These are phyloP conservation scores for Piscicola geometra DNA, from an alignment of 2,888 invertebrate genomes.

Conservation along the genomic window DNA sequence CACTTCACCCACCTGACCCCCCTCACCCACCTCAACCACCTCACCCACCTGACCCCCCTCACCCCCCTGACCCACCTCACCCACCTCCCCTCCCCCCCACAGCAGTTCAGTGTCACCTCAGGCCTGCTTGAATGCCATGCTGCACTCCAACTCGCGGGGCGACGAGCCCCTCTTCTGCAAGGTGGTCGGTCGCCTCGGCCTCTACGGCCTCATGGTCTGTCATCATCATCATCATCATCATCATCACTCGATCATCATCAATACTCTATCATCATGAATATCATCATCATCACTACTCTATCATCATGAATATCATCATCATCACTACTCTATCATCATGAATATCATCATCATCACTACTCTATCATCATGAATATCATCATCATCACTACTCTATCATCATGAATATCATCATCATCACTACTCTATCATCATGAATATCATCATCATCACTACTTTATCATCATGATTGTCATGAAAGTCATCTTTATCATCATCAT, in stretches of 20 bases:
- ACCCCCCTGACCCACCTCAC: background rate
- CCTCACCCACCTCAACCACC: too few species aligned
- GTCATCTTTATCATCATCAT: too few species aligned
- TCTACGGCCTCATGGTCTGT: constrained; percentile 49
- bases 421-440: background rate
- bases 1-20: too few species aligned
- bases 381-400: too few species aligned
- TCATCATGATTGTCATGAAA: too few species aligned
- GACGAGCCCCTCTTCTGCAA: constrained; percentile 59
- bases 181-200: constrained; percentile 64
- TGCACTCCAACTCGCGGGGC: constrained; percentile 50
- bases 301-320: too few species aligned
- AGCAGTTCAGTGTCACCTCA: constrained; percentile 47
- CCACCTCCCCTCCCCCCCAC: constrained; percentile 31
- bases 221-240: too few species aligned
- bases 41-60: background rate
- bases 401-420: background rate
- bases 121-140: constrained; percentile 49
- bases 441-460: background rate
- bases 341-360: background rate
- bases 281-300: too few species aligned
- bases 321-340: background rate
- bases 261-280: too few species aligned
- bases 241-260: too few species aligned
- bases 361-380: background rate